Conservation (phyloP, 2,113 vertebrate genomes). For the Tichodroma muraria region DNA sequence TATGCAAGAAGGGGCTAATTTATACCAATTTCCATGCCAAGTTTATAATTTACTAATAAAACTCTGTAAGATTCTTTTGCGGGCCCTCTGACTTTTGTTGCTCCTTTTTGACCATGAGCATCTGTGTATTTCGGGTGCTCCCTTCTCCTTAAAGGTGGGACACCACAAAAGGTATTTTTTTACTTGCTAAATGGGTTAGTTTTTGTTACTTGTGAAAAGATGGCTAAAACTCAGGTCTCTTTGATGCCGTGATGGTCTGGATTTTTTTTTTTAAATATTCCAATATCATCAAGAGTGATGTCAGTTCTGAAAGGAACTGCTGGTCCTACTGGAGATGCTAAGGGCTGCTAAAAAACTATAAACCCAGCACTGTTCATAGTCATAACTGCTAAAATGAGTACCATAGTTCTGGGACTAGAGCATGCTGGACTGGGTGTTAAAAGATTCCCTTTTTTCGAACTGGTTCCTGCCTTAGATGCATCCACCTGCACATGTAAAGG, state of each 20-base stretch:
- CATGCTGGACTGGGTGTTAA: fast-evolving
- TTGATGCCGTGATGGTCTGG: not conserved
- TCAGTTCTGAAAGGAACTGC: not conserved
- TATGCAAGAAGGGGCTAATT: not conserved
- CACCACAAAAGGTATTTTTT: not conserved
- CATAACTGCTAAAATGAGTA: not conserved
- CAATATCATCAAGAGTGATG: not conserved
- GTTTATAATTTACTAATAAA: not conserved
- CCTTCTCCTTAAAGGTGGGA: not conserved
- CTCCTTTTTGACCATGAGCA: not conserved
- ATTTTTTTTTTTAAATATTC: not conserved
- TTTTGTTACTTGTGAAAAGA: not conserved
- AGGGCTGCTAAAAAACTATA: not conserved
- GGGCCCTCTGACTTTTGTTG: not conserved
- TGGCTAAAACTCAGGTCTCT: not conserved
- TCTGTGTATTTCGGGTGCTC: not conserved
- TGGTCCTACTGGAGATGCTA: not conserved
- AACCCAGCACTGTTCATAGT: not conserved
- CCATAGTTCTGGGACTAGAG: not conserved
- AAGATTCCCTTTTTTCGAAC: not conserved
- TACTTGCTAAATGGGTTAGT: not conserved
- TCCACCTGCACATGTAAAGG: not conserved
- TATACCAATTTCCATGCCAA: not conserved
- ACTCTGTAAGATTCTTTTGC: not conserved
- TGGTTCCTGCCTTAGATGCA: not conserved